These are phyloP conservation scores for Ranitomeya imitator DNA, from an alignment of 2,113 vertebrate genomes.

Conservation along the genomic window DNA sequence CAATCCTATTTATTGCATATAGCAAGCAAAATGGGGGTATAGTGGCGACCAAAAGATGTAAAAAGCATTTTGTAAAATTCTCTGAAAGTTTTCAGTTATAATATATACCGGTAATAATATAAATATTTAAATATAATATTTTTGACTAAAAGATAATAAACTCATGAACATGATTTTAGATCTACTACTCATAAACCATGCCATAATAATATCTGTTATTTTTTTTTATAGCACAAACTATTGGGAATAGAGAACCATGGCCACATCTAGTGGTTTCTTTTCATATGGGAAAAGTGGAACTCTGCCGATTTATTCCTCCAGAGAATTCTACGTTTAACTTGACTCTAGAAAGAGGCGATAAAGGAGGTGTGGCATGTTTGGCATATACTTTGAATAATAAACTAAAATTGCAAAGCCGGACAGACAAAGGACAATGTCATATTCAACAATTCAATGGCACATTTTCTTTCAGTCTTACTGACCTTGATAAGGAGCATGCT, in stretches of 20 bases:
- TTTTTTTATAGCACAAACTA: constrained; percentile 65
- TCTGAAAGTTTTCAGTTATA: no score
- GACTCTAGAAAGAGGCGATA: constrained; percentile 66
- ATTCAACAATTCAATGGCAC: constrained; percentile 60
- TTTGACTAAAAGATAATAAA: no score
- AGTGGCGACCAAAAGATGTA: no score
- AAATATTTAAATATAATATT: no score
- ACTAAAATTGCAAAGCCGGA: constrained; percentile 24
- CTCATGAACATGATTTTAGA: not conserved
- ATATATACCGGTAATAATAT: no score
- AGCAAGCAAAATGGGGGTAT: no score
- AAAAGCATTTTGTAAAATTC: no score
- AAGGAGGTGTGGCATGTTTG: constrained; percentile 65
- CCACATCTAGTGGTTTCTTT: constrained; percentile 62
- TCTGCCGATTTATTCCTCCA: constrained; percentile 65
- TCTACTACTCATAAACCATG: not conserved
- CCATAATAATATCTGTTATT: constrained; percentile 37
- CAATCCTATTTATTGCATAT: no score
- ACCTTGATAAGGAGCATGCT: constrained; percentile 66
- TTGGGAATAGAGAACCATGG: constrained; percentile 28
- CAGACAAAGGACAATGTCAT: constrained; percentile 62
- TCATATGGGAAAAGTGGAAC: constrained; percentile 65
- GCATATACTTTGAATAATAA: constrained; percentile 58
- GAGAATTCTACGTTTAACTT: constrained; percentile 68
- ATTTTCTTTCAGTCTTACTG: constrained; percentile 69